Evolutionary conservation across 2,797 vertebrate genomes (phyloP).

Genomic region (Periparus ater): DNA sequence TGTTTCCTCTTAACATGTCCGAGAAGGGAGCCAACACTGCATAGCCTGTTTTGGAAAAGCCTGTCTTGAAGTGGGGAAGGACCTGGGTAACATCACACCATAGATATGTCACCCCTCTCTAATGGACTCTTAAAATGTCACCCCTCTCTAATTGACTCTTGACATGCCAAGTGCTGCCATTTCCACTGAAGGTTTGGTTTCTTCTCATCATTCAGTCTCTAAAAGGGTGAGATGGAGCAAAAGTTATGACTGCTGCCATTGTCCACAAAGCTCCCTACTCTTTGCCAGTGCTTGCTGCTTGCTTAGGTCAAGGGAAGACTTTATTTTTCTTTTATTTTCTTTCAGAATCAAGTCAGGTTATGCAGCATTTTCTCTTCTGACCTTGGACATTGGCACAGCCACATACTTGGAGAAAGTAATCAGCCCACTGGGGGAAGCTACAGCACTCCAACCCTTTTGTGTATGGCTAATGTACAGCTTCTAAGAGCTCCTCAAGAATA

Average conservation of each 20-base stretch:
- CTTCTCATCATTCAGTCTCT: not conserved
- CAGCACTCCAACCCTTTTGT: not conserved
- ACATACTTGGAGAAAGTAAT: not conserved
- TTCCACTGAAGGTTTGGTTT: not conserved
- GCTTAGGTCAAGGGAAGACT: not conserved
- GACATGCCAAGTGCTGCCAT: rapidly evolving
- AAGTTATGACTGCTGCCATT: rapidly evolving
- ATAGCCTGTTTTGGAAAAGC: not conserved
- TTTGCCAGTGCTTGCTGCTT: not conserved
- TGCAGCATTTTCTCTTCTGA: not conserved
- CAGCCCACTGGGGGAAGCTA: not conserved
- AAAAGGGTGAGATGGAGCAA: not conserved
- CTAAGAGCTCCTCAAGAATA: not conserved
- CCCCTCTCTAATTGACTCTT: not conserved
- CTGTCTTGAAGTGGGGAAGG: not conserved
- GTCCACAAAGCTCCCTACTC: not conserved
- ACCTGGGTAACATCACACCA: not conserved
- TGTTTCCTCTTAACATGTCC: not conserved
- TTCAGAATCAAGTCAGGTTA: not conserved
- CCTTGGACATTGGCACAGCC: not conserved
- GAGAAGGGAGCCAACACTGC: not conserved
- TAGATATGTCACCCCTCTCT: not conserved
- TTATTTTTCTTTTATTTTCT: not conserved
- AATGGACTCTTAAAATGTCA: not conserved
- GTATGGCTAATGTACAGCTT: not conserved